Base-by-base conservation (phyloP, 2,888 invertebrate genomes). In the Sicus ferrugineus region DNA sequence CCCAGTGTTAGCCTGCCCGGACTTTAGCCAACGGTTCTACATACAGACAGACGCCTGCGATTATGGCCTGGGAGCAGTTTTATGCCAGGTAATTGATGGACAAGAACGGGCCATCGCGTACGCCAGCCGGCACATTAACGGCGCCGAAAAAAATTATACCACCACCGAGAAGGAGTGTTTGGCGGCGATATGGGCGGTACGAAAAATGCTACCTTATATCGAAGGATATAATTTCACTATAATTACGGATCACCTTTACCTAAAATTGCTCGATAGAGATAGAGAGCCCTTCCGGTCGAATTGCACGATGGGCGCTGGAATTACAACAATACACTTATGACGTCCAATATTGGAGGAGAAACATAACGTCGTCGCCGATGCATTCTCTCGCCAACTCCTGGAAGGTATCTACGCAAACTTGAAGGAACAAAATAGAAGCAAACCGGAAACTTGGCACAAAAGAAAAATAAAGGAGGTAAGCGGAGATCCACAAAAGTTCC, bases 241-340 rank as follows among this genome's bases (percentile, higher is more conserved):
- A 2, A 56, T 56, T 4, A n/a, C n/a, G n/a, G n/a, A n/a, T 26
- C 56, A 56, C 4, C 21, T 56, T 3, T 56, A 23, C 2, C 28
- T 56, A 26, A 56, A 56, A 26, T 23, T n/a, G 56, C 28, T 56
- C 56, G 26, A 26, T 56, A 26, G 56, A 56, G 28, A 56, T 34
- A 5, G 56, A 56, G 28, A 56, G 28, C 11, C 56, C 26, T 3
- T 56, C 26, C 2, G 56, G 26, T 28, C 56, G 56, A 2, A 26
- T 56, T 26, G 28, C 56, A 1, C 7, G 56, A 28, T 56, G 56
- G 56, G 28, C 56, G 3, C 28, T 56, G 26, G 56, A 56, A 56
- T 26, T 56, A n/a, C 56, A 56, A n/a, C 26, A 56, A 28, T 23
- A 56, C 28, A 56, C 9, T 5, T 56, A 26, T 2, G 56, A 56